A percentile compares a stretch with the other conserved stretches of the same genome.
Conservation (phyloP, 2,797 vertebrate species). For the Aldrovandia affinis region DNA sequence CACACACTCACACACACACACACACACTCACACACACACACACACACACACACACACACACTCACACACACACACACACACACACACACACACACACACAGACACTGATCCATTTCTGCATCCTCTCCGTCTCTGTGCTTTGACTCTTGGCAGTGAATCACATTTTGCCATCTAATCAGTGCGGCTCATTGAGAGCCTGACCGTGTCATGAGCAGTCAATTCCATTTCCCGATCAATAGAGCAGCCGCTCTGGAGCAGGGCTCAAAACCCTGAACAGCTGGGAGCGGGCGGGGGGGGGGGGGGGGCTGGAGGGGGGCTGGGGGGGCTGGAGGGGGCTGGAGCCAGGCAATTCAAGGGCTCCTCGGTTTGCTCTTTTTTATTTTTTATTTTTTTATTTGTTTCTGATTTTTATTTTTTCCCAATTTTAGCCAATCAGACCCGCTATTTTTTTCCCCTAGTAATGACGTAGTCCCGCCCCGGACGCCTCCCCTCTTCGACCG, state of each 20-base stretch:
- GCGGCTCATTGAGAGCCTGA: background rate
- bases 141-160: background rate
- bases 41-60: background rate
- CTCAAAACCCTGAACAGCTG: background rate
- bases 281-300: background rate
- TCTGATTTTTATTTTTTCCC: too few relatives aligned
- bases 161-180: conserved; percentile 7
- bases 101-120: background rate
- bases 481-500: too few relatives aligned
- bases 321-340: background rate
- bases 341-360: background rate
- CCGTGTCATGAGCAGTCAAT: background rate
- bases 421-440: too few relatives aligned
- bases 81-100: background rate
- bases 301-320: background rate
- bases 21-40: background rate
- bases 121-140: background rate
- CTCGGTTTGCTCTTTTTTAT: background rate
- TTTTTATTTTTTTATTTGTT: background rate
- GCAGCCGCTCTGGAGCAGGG: background rate
- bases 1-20: background rate
- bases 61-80: background rate
- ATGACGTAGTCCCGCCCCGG: too few relatives aligned
- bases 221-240: background rate
- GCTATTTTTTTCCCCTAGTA: too few relatives aligned